Conservation (phyloP, 1,140 invertebrate species). For the Drosophila lowei region DNA sequence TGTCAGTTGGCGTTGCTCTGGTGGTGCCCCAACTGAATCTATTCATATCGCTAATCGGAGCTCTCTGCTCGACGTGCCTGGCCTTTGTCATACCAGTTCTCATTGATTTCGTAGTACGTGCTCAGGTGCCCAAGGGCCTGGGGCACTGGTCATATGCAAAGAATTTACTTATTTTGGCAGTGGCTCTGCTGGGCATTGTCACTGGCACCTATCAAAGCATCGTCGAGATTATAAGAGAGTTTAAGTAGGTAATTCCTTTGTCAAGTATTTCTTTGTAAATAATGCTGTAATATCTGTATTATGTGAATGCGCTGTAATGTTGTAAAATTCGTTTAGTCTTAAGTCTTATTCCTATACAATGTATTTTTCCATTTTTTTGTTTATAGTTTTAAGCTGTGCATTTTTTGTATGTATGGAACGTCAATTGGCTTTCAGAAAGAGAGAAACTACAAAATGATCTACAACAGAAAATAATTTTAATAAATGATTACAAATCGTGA, state of each 20-base stretch:
- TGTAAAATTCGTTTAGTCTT: constrained; percentile 40
- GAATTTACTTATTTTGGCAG: constrained; percentile 86
- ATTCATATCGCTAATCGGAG: constrained; percentile 95
- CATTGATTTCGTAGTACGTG: constrained; percentile 89
- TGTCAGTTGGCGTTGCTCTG: constrained; percentile 91
- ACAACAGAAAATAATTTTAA: constrained; percentile 52
- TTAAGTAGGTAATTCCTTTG: constrained; percentile 56
- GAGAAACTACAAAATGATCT: constrained; percentile 22
- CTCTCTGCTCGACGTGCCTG: constrained; percentile 92
- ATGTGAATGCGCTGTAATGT: constrained; percentile 46
- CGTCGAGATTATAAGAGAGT: constrained; percentile 85
- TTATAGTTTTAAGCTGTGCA: constrained; percentile 60
- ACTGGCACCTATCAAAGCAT: constrained; percentile 90
- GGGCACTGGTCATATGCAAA: constrained; percentile 84
- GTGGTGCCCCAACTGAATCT: constrained; percentile 92
- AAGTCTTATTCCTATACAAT: constrained; percentile 43
- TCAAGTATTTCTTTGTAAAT: constrained; percentile 50
- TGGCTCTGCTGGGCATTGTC: constrained; percentile 88
- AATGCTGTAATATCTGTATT: constrained; percentile 40
- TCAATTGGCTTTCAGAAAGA: constrained; percentile 22
- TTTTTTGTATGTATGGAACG: constrained; percentile 41
- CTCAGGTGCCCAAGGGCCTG: constrained; percentile 83
- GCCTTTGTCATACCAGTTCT: constrained; percentile 95
- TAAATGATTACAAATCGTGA: constrained; percentile 53
- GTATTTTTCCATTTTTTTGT: constrained; percentile 44